A percentile compares a stretch with the other conserved stretches of the same genome.
Evolutionary conservation across 2,888 invertebrate genomes (phyloP).

Genomic region (Nebria brevicollis): DNA sequence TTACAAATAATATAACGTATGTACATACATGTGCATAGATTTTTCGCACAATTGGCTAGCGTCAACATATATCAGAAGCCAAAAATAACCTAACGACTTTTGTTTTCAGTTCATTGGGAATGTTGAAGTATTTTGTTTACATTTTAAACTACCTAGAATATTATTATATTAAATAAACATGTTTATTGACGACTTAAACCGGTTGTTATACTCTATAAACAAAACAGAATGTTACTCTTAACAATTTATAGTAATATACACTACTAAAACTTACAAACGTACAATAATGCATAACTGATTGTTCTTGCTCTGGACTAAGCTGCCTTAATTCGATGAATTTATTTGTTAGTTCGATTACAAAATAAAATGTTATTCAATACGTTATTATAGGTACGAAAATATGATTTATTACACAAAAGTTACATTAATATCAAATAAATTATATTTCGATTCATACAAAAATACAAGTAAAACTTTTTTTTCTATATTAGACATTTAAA

Average conservation of each 20-base stretch:
- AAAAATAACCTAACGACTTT: not conserved
- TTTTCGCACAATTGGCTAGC: not conserved
- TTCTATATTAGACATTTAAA: not conserved
- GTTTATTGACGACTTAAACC: not conserved
- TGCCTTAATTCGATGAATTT: too few relatives aligned
- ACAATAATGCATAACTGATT: too few relatives aligned
- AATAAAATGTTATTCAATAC: not conserved
- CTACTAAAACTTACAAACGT: too few relatives aligned
- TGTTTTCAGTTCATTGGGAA: not conserved
- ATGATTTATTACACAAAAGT: not conserved
- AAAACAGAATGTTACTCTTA: not conserved
- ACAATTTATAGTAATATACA: too few relatives aligned
- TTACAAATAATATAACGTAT: not conserved
- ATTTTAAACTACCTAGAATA: not conserved
- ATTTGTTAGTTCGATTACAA: not conserved
- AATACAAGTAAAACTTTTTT: not conserved
- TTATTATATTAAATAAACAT: not conserved
- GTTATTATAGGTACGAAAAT: not conserved
- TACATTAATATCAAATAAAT: conserved; percentile 1
- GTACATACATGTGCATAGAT: not conserved
- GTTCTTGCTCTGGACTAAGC: too few relatives aligned
- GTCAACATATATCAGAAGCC: not conserved
- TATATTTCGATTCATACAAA: conserved; percentile 1
- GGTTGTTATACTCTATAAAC: not conserved
- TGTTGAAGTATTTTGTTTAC: not conserved